Base-by-base conservation (phyloP, 2,797 vertebrate species). In the Sebastes kiyomatsui region DNA sequence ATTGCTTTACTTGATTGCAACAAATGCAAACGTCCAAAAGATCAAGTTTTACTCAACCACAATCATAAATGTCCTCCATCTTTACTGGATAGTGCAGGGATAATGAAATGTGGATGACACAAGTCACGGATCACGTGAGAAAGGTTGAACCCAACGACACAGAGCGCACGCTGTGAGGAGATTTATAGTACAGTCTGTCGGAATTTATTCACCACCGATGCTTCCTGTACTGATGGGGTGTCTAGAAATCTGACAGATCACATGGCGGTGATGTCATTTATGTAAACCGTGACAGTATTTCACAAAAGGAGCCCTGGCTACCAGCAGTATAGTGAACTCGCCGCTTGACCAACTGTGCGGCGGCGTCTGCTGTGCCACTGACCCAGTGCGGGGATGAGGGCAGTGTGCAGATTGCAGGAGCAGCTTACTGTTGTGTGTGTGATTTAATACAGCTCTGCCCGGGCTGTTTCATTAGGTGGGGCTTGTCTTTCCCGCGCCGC, bases 391-490 rank as follows among this genome's bases (percentile, higher is more conserved):
- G 73, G 86, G 87, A 72, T 68, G 87, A 87, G 77, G 79, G 64
- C 87, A 22, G 80, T 25, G 86, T 88, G 82, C 92, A 92, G 91
- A 93, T 92, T 92, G 87, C 74, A 13, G 72, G 85, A 90, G 89
- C 88, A 84, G 91, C 89, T 93, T 94, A 94, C 78, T 72, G 72
- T 76, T 75, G 71, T 78, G 83, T 78, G 86, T 78, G 86, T 89
- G 92, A 90, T 94, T 94, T 91, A 94, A 92, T 94, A 79, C 88
- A 66, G 80, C 87, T 90, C 81, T 71, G 84, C 55, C 77, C 9
- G 32, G 72, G 65, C 89, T 62, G 83, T 92, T 94, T 95, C 91
- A 94, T 95, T 91, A 93, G 93, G 83, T 82, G 75, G 72, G 84
- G 82, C 91, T 91, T 91, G 88, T 91, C 91, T 87, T 60, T 75